These are phyloP conservation scores for Drosophila suboccidentalis DNA, from an alignment of 2,888 invertebrate genomes.

Conservation along the genomic window DNA sequence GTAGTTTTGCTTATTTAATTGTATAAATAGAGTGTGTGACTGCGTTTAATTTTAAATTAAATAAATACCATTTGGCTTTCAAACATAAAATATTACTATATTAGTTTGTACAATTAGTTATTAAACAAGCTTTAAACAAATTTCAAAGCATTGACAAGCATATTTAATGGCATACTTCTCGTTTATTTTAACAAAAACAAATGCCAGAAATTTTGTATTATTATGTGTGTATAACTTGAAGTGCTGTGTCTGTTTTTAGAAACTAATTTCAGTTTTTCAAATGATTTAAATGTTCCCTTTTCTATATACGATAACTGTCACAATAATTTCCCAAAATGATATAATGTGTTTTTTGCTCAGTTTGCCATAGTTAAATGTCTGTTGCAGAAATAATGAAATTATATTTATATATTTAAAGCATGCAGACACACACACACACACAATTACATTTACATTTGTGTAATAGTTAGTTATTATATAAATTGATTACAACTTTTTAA, in stretches of 20 bases:
- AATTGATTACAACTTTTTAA: slow-evolving; percentile 53
- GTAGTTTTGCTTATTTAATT: slow-evolving; percentile 56
- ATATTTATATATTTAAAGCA: slow-evolving; percentile 14
- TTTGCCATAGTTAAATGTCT: slow-evolving; percentile 36
- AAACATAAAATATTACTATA: slow-evolving; percentile 31
- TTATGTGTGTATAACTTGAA: slow-evolving; percentile 37
- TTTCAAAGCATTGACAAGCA: slow-evolving; percentile 38
- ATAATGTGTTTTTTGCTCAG: background rate
- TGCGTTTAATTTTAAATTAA: slow-evolving; percentile 54
- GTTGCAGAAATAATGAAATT: background rate
- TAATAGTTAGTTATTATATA: slow-evolving; percentile 52
- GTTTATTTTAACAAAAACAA: slow-evolving; percentile 9
- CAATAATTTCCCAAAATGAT: slow-evolving; percentile 11
- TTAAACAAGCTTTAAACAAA: slow-evolving; percentile 67
- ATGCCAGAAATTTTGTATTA: slow-evolving; percentile 55
- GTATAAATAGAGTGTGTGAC: slow-evolving; percentile 53
- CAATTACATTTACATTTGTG: slow-evolving; percentile 47
- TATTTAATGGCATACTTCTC: slow-evolving; percentile 20
- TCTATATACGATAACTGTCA: slow-evolving; percentile 11
- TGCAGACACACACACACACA: slow-evolving; percentile 23
- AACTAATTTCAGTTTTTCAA: slow-evolving; percentile 7
- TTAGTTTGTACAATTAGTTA: slow-evolving; percentile 46
- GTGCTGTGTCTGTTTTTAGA: slow-evolving; percentile 36
- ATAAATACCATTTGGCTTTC: slow-evolving; percentile 37
- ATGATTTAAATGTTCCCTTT: background rate